phyloP scores from a whole-genome alignment of 2,888 invertebrate genomes.

The Liodrosophila aerea region DNA sequence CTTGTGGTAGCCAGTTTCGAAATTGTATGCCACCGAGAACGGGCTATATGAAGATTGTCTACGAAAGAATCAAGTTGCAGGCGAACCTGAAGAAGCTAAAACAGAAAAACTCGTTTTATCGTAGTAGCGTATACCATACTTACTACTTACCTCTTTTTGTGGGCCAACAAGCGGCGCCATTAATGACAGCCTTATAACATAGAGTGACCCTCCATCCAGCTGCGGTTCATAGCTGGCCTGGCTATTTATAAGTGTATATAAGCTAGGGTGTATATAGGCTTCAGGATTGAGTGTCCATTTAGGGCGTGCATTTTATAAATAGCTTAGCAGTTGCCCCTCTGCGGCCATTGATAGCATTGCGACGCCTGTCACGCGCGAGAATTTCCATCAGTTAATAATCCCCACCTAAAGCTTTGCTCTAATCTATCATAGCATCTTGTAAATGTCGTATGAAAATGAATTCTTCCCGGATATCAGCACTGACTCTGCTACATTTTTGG shows the following conservation, averaged over 20 bases:
- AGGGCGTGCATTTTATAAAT: slow-evolving; percentile 67
- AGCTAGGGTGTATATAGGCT: slow-evolving; percentile 8
- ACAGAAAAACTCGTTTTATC: slow-evolving; percentile 50
- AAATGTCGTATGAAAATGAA: slow-evolving; percentile 27
- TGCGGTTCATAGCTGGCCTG: slow-evolving; percentile 16
- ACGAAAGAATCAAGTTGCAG: slow-evolving; percentile 26
- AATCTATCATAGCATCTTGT: slow-evolving; percentile 52
- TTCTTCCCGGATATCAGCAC: slow-evolving; percentile 10
- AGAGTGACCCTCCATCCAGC: slow-evolving; percentile 42
- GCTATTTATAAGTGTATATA: slow-evolving; percentile 50
- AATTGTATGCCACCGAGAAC: slow-evolving; percentile 21
- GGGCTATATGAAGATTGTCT: no score
- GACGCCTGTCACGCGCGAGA: slow-evolving; percentile 72
- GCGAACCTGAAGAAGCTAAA: slow-evolving; percentile 20
- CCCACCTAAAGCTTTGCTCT: slow-evolving; percentile 25
- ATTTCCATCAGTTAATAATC: slow-evolving; percentile 63
- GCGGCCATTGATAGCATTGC: slow-evolving; percentile 69
- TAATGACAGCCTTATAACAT: slow-evolving; percentile 65
- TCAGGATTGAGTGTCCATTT: slow-evolving; percentile 67
- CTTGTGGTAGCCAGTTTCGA: slow-evolving; percentile 28
- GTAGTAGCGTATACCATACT: slow-evolving; percentile 46
- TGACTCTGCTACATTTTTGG: slow-evolving; percentile 68
- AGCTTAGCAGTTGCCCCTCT: slow-evolving; percentile 32
- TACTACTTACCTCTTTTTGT: slow-evolving; percentile 53
- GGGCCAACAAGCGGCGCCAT: slow-evolving; percentile 76